Conservation (phyloP, 2,797 vertebrate species). For the Cygnus olor region DNA sequence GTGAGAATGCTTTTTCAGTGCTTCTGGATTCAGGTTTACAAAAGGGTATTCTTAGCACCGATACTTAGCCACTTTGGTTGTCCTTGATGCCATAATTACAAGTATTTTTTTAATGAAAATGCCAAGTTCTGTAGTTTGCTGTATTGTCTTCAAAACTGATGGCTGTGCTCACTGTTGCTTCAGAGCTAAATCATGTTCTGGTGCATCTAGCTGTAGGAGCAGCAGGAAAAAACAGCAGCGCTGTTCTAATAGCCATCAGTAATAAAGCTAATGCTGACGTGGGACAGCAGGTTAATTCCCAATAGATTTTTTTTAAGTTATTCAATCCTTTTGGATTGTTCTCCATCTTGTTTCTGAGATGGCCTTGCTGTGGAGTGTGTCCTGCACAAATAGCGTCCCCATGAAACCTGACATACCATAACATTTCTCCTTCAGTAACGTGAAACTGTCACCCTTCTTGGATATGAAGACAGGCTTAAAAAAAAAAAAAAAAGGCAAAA, state of each 20-base stretch:
- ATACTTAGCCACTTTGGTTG: neutral
- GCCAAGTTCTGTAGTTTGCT: neutral
- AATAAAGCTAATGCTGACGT: neutral
- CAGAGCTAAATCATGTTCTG: neutral
- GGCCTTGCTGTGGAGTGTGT: neutral
- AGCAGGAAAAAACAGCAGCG: neutral
- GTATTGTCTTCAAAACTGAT: neutral
- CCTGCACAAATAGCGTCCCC: neutral
- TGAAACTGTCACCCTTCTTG: constrained; percentile 12
- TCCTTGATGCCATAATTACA: neutral
- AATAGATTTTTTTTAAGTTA: neutral
- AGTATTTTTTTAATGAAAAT: neutral
- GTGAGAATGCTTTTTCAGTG: constrained; percentile 71
- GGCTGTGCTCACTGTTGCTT: constrained; percentile 10
- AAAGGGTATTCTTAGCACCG: neutral
- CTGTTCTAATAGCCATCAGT: neutral
- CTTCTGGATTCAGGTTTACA: neutral
- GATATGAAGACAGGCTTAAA: neutral
- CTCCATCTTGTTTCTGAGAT: constrained; percentile 12
- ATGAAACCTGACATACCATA: neutral
- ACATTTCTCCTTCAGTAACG: constrained; percentile 21
- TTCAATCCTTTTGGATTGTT: neutral
- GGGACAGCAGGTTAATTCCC: constrained; percentile 5
- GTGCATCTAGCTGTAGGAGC: neutral
- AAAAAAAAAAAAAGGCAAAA: neutral